A percentile compares a stretch with the other conserved stretches of the same genome.
phyloP scores from a whole-genome alignment of 2,888 invertebrate genomes.

The Dicranocentrus wangi region DNA sequence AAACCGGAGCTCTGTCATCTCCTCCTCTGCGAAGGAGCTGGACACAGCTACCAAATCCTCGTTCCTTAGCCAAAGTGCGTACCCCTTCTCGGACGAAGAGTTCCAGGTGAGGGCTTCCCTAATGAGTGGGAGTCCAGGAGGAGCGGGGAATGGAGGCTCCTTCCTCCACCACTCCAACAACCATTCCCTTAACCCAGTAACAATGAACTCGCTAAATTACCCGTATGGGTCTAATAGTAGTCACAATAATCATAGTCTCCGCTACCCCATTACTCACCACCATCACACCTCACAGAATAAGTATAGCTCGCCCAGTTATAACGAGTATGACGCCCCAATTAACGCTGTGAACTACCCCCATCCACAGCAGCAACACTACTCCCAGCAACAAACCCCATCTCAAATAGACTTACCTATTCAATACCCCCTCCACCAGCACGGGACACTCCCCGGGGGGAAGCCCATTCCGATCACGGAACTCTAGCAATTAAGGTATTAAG shows the following conservation, averaged over 20 bases:
- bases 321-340: constrained; percentile 72
- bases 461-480: constrained; percentile 72
- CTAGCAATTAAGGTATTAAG: constrained; percentile 71
- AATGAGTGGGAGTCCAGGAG: constrained; percentile 66
- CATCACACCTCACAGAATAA: constrained; percentile 64
- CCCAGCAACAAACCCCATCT: constrained; percentile 53
- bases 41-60: constrained; percentile 71
- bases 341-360: constrained; percentile 65
- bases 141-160: background rate
- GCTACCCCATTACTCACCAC: constrained; percentile 55
- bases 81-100: constrained; percentile 71
- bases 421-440: constrained; percentile 66
- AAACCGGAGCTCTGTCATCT: constrained; percentile 69
- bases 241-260: constrained; percentile 66
- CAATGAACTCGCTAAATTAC: constrained; percentile 69
- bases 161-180: constrained; percentile 30
- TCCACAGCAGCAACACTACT: no score
- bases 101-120: constrained; percentile 70
- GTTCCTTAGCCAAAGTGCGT: constrained; percentile 70
- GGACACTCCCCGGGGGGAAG: constrained; percentile 61
- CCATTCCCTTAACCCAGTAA: constrained; percentile 65
- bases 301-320: constrained; percentile 69
- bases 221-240: constrained; percentile 64
- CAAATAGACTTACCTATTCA: constrained; percentile 68
- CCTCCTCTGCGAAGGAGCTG: constrained; percentile 68